These are phyloP conservation scores for Phrynocephalus vlangalii DNA, from an alignment of 2,797 vertebrate genomes.

Conservation along the genomic window DNA sequence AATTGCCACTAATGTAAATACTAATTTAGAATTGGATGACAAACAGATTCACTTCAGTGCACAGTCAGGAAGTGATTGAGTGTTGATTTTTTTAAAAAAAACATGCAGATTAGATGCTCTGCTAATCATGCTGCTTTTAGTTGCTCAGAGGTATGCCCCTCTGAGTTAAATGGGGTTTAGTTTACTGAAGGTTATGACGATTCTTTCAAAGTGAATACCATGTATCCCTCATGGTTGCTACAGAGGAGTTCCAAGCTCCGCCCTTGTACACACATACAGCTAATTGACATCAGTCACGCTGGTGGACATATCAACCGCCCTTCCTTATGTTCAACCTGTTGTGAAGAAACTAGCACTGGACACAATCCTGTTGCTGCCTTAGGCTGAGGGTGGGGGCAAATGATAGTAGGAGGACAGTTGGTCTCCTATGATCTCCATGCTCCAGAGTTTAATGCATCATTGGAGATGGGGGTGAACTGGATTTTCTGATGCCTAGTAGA, in stretches of 20 bases:
- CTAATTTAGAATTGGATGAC: neutral
- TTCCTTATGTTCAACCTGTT: neutral
- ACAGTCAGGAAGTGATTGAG: neutral
- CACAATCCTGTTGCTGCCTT: neutral
- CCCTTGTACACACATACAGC: neutral
- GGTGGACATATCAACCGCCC: neutral
- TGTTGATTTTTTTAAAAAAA: too few relatives aligned
- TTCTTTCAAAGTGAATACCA: neutral
- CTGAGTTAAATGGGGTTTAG: too few relatives aligned
- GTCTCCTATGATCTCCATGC: neutral
- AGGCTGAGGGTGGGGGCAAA: neutral
- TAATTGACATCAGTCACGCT: neutral
- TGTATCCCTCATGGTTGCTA: neutral
- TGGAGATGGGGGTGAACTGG: neutral
- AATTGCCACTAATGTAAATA: neutral
- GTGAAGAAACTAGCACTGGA: neutral
- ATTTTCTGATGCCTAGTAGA: neutral
- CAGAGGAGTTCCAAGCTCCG: neutral
- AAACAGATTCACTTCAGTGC: neutral
- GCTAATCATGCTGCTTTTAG: neutral
- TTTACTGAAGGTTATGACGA: too few relatives aligned
- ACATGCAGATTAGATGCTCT: neutral
- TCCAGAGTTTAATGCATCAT: neutral
- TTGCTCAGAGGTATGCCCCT: neutral
- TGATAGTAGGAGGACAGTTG: neutral